Base-by-base conservation (phyloP, 2,113 vertebrate species). In the Oryzias celebensis region DNA sequence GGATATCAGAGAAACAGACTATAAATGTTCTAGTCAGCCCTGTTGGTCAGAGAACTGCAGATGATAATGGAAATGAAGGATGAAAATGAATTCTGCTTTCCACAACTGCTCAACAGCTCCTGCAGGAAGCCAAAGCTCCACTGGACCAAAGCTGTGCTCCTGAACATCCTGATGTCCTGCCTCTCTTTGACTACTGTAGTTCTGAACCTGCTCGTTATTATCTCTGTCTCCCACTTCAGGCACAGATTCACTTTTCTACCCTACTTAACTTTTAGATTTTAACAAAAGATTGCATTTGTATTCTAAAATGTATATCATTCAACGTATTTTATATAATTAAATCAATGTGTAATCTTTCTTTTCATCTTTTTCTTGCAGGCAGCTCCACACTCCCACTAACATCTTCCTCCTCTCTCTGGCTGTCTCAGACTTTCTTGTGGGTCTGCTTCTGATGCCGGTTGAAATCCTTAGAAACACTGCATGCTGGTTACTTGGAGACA, bases 381-480 rank as follows among this genome's bases (percentile, higher is more conserved):
- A 52, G 50, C 50, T 52, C 5, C 50, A 24, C 50, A 26, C 50
- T 24, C 50, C 50, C 50, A 52, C 50, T 16, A 52, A 52, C 50
- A 52, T 24, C 50, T 13, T 52, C 50, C 50, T 52, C 50, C 50
- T 52, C 23, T 52, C 50, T 26, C 5, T 52, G 50, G 50, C 22
- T 1, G 22, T 52, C 5, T 52, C 50, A 26, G 50, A 52, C 23
- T 52, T 52, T 6, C 14, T 52, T 18, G 18, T 52, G 23, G 50
- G 50, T 16, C 23, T 52, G 23, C 50, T 52, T 5, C 10, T 52
- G 22, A 52, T 52, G 93, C 93, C 94, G 7, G 93, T 87, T 7
- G 93, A 76, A 16, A 62, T 83, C 16, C n/a, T 62, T 16, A 4
- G 49, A 1, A 67, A 62, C 15, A 52, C 63, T 3, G 22, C 48